These are phyloP conservation scores for Harmothoe impar DNA, from an alignment of 2,888 invertebrate genomes.

Conservation along the genomic window DNA sequence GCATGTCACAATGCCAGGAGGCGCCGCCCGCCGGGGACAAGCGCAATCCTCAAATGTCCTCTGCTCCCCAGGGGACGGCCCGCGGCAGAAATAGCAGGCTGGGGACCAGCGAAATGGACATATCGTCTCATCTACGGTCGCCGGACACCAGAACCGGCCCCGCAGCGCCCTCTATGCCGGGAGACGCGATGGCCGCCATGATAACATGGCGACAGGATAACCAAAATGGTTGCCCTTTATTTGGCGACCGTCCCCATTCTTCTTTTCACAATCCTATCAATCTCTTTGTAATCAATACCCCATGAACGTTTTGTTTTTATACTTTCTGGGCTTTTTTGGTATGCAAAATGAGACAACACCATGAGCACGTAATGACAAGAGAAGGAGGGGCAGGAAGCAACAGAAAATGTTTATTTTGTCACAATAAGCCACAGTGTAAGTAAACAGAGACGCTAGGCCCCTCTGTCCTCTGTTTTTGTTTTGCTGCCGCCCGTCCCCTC, in stretches of 20 bases:
- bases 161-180: not conserved
- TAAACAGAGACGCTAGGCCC: not conserved
- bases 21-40: slow-evolving; percentile 12
- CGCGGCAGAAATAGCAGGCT: not conserved
- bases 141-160: not conserved
- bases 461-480: too few relatives aligned
- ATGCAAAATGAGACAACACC: not conserved
- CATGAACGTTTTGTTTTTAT: too few relatives aligned
- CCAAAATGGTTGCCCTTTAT: not conserved
- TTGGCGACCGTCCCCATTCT: not conserved
- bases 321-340: not conserved
- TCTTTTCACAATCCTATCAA: slow-evolving; percentile 11
- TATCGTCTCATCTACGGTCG: slow-evolving; percentile 9
- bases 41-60: too few relatives aligned
- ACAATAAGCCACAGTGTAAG: not conserved
- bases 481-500: too few relatives aligned
- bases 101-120: not conserved
- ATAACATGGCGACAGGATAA: not conserved
- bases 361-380: not conserved
- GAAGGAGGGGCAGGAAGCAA: not conserved
- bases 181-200: not conserved
- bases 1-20: not conserved
- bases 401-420: not conserved
- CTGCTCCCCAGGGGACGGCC: too few relatives aligned
- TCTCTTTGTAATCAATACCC: not conserved